Base-by-base conservation (phyloP, 2,888 invertebrate genomes). In the Ectemnius cavifrons region DNA sequence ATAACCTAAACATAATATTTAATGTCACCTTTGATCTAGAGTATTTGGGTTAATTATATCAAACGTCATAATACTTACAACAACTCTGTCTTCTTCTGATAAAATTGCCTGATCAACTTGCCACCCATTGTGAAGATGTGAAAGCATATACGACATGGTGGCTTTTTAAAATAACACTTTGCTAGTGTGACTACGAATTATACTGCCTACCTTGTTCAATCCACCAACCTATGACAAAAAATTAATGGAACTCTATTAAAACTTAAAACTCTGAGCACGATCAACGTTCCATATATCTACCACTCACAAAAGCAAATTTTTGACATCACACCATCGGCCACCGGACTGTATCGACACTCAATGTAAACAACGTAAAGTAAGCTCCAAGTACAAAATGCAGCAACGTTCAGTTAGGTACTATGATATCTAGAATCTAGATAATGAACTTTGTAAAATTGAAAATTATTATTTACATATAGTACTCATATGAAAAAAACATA, bases 61-160 rank as follows among this genome's bases (percentile, higher is more conserved):
- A 37, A 37, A 8, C 1, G 37, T 59, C 11, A 52, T 16, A 52
- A 16, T 16, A 93, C 94, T 94, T 92, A 99, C 98, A 86, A 99
- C 99, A 63, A 99, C 98, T 81, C 99, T 93, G 90, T 99, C 99
- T 91, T 99, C 99, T 92, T 99, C 99, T 0, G 99, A 98, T 23
- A 99, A 92, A 89, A 99, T 99, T 67, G 99, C 99, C 92, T 99
- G 99, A 91, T 99, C 99, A 3, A 99, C 99, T 92, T 99, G 99
- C 99, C 99, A 99, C 52, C 99, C 99, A 92, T 99, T 99, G 93
- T 98, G 98, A 86, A 99, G 94, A 96, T 99, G 99, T 84, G 98
- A 98, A 86, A 99, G 92, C 99, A 99, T 99, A 92, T 99, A 99
- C 92, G 99, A 99, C 99, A 99, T 99, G 78, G 89, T 94, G 87